These are phyloP conservation scores for Cheirogaleus major DNA, from an alignment of 2,797 vertebrate genomes.

Conservation along the genomic window DNA sequence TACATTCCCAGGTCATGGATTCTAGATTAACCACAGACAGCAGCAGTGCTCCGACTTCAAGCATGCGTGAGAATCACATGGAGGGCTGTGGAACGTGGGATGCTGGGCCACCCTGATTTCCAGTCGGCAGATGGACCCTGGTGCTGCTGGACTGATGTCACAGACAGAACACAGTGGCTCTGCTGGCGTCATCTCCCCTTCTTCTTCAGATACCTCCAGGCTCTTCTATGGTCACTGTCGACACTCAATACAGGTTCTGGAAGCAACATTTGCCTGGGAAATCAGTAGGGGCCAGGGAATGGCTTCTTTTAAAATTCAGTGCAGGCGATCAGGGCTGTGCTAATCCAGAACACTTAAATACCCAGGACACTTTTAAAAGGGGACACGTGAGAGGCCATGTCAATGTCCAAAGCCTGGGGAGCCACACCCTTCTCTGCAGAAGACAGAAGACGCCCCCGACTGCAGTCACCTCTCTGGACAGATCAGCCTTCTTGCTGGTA, in stretches of 20 bases:
- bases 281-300: neutral
- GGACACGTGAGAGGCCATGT: neutral
- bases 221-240: neutral
- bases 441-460: neutral
- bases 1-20: neutral
- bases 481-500: neutral
- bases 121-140: neutral
- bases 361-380: neutral
- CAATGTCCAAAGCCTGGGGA: neutral
- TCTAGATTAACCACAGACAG: neutral
- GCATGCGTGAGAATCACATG: fast-evolving
- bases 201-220: too few relatives aligned
- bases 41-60: fast-evolving
- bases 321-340: neutral
- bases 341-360: neutral
- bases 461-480: neutral
- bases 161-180: neutral
- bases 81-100: fast-evolving
- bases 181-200: fast-evolving
- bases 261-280: neutral
- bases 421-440: neutral
- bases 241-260: neutral
- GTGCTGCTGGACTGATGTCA: neutral
- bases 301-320: neutral
- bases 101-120: fast-evolving